These are phyloP conservation scores for Romanogobio albipinnatus DNA, from an alignment of 2,113 vertebrate genomes.

Conservation along the genomic window DNA sequence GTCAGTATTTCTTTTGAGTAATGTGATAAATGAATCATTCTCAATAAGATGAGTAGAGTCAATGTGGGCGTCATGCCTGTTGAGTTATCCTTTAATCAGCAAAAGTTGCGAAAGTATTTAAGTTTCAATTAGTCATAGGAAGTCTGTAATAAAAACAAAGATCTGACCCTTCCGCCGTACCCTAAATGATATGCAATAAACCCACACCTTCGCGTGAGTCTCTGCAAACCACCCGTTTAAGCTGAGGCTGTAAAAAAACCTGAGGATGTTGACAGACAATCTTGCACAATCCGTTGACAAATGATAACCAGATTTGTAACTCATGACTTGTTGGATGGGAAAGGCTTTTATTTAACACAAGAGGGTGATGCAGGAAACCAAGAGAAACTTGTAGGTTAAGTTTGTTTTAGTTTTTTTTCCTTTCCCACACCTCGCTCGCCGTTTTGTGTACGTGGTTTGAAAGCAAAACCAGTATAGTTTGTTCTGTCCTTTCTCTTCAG, in stretches of 20 bases:
- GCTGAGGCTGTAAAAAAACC: conserved; percentile 53
- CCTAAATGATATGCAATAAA: conserved; percentile 47
- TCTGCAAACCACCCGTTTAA: conserved; percentile 41
- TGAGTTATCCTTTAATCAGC: conserved; percentile 10
- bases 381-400: conserved; percentile 43
- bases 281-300: conserved; percentile 53
- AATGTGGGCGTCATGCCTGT: background rate
- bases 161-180: conserved; percentile 38
- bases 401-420: background rate
- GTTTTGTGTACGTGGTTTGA: conserved; percentile 8
- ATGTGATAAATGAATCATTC: background rate
- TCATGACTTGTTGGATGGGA: conserved; percentile 52
- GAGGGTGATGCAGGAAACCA: conserved; percentile 46
- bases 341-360: conserved; percentile 39
- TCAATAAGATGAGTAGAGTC: background rate
- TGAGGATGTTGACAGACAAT: conserved; percentile 62
- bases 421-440: background rate
- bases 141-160: conserved; percentile 43
- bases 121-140: conserved; percentile 45
- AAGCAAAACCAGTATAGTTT: conserved; percentile 51
- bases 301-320: conserved; percentile 63
- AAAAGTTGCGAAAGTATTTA: background rate
- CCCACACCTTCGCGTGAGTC: conserved; percentile 34
- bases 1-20: background rate
- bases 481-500: conserved; percentile 32